These are phyloP conservation scores for Naja naja DNA, from an alignment of 2,113 vertebrate genomes.

Conservation along the genomic window DNA sequence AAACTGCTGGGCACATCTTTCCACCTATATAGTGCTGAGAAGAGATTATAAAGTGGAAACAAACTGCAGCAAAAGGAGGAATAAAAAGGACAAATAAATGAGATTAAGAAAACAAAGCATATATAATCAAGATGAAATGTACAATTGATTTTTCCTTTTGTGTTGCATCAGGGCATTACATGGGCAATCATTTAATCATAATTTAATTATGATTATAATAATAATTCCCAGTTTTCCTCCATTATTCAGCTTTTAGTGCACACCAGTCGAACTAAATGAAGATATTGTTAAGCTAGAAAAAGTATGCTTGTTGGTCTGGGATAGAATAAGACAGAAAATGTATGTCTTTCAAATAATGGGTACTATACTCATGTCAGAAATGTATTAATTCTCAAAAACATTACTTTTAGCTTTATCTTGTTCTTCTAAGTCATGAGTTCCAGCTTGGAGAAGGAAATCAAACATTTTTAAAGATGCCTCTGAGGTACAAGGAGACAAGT, in stretches of 20 bases:
- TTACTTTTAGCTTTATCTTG: conserved; percentile 17
- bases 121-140: not conserved
- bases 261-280: not conserved
- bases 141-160: not conserved
- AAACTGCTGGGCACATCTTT: not conserved
- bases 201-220: not conserved
- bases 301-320: not conserved
- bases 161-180: not conserved
- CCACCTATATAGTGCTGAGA: not conserved
- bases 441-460: conserved; percentile 2
- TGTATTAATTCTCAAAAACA: not conserved
- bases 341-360: not conserved
- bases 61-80: not conserved
- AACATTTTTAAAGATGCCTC: conserved; percentile 6
- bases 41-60: not conserved
- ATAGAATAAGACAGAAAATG: not conserved
- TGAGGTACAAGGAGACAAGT: conserved; percentile 16
- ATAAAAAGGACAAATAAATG: not conserved
- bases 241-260: not conserved
- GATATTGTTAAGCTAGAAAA: not conserved
- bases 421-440: not conserved
- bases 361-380: not conserved
- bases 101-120: not conserved
- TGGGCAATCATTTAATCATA: not conserved
- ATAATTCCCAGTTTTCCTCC: not conserved